Base-by-base conservation (phyloP, 2,113 vertebrate species). In the Pardalotus punctatus region DNA sequence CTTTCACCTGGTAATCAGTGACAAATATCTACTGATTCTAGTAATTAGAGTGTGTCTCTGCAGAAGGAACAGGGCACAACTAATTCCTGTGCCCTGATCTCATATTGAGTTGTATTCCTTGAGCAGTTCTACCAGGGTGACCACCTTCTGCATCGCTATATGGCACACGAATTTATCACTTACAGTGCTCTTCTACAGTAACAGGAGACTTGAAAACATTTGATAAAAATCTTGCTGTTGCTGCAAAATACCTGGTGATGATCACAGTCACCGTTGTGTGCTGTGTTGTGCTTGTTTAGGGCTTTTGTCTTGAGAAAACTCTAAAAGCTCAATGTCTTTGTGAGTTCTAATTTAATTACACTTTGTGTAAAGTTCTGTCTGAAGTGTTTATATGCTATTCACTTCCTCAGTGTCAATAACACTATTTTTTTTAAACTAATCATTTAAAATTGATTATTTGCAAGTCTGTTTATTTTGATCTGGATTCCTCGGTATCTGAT, bases 341-440 rank as follows among this genome's bases (percentile, higher is more conserved):
- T 22, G 77, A 78, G 31, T 78, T 88, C 50, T 70, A 90, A 86
- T 91, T 93, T 88, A 86, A 88, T 88, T 94, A 93, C 47, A 70
- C 2, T 58, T 91, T 86, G 48, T 18, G 60, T 62, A 83, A 95
- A 92, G 29, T 62, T 57, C 12, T 74, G 20, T 62, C 48, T 94
- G 29, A 85, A 93, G 65, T 45, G 31, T 16, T 78, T 81, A 79
- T 57, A 77, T 38, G 27, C 19, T 76, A 79, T 93, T 94, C 48
- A 51, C 53, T 65, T 85, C 48, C 28, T 79, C 24, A 29, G 38
- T 47, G 48, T 69, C 42, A 92, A 45, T 36, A 86, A 27, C 4
- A 70, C 35, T 93, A 51, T 60, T 54, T 82, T 93, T 88, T 96
- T 72, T 38, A 45, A 76, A 48, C 5, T 79, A 42, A 29, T 69